Conservation (phyloP, 2,113 vertebrate genomes). For the Rousettus leschenaultii region DNA sequence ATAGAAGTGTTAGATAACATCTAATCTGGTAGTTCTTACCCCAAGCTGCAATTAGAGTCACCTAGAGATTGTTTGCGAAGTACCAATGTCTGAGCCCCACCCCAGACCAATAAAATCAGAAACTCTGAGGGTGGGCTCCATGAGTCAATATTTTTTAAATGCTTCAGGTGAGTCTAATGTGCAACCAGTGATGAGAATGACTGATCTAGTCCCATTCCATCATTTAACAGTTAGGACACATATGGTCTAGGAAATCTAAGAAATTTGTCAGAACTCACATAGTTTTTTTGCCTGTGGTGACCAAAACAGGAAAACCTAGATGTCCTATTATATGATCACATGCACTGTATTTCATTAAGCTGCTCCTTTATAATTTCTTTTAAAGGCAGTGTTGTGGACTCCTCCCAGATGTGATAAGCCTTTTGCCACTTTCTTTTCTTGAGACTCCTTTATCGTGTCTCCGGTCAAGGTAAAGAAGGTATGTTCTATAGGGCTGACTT, state of each 20-base stretch:
- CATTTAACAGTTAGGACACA: not conserved
- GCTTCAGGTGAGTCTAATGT: not conserved
- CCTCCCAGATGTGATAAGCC: not conserved
- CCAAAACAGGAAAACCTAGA: not conserved
- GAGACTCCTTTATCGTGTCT: not conserved
- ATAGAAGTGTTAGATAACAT: not conserved
- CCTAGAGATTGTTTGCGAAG: not conserved
- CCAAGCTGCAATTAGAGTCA: not conserved
- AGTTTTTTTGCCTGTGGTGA: not conserved
- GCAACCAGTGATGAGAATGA: not conserved
- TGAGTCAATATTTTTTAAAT: not conserved
- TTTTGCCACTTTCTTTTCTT: not conserved
- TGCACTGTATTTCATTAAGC: not conserved
- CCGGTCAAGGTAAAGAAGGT: not conserved
- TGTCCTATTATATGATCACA: not conserved
- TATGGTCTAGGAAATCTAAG: not conserved
- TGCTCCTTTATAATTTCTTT: not conserved
- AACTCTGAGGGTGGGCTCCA: not conserved
- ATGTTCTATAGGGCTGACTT: not conserved
- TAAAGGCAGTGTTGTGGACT: not conserved
- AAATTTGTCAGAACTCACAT: not conserved
- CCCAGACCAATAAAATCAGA: not conserved
- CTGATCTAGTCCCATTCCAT: not conserved
- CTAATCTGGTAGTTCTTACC: not conserved
- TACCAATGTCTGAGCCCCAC: not conserved